Evolutionary conservation across 1,140 invertebrate species (phyloP), one percentile per base, ranked within the genome.

Genomic region (Drosophila ogumai): DNA sequence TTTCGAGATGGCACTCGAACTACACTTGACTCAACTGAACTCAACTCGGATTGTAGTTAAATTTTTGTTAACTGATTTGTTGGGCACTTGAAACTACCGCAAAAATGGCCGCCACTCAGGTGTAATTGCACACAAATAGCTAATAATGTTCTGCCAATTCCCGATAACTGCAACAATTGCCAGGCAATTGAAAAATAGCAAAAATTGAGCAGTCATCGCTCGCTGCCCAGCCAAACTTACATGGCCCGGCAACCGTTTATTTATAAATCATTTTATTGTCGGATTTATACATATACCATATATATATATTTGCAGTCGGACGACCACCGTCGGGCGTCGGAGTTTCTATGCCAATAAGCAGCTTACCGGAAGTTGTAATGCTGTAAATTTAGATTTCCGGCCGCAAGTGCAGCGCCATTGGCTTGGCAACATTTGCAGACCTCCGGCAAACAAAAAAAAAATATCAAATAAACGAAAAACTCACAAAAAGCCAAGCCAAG

Each of bases 261-360:
- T 88, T 88, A 88, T 85, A 85, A 88, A 88, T 88, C 85, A 88
- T 85, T 88, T 88, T 82, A 88, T 90, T 88, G 85, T 90, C 85
- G 85, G 85, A 88, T 88, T 88, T 90, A 28, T 47, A 28, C 25
- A 47, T 47, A 47, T 25, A 47, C 22, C 13, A 19, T 22, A 22
- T 13, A 22, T 82, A 54, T 54, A 54, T 36, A 73, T 88, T 85
- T 65, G 81, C 77, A 71, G 74, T 73, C 55, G 68, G 73, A 60
- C 82, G 73, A 77, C 40, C 64, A 76, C 25, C 59, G 75, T 73
- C 73, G 79, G 73, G 72, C 72, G 60, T 64, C 44, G 54, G 66
- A 90, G 65, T 85, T 90, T 90, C 78, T 90, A 90, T 88, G 85
- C 85, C 85, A 88, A 88, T 90, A 88, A 90, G 85, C 85, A 81